Base-by-base conservation (phyloP, 2,113 vertebrate genomes). In the Xyliphius kryptos region DNA sequence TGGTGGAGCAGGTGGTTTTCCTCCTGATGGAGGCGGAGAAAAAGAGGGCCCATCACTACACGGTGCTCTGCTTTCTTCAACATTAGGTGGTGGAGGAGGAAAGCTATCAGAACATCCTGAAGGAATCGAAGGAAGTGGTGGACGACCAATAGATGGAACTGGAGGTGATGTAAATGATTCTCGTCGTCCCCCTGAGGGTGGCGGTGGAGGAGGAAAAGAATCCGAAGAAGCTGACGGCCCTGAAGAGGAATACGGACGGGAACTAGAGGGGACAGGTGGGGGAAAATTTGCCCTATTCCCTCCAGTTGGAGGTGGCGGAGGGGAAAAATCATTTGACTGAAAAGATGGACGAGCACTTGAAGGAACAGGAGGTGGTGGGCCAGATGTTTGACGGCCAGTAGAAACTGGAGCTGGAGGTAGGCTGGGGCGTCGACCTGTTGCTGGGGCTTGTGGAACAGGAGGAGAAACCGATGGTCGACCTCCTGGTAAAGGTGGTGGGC, bases 271-370 rank as follows among this genome's bases (percentile, higher is more conserved):
- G 26, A 6, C 26, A 5, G 26, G 26, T 32, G 26, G 26, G 26
- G 26, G 26, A 32, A 32, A 32, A 32, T 3, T 5, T 32, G 4
- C 26, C 26, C 84, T 73, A 26, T 43, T 60, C 22, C 41, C 53
- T 62, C 57, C 69, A 3, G 14, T 16, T 9, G 78, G 22, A 0
- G 86, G 85, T 3, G 83, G 82, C 0, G 83, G 84, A 0, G 81
- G 85, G 0, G 87, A 87, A 13, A 87, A 87, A 69, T 89, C 87
- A 43, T 43, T 20, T 66, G 78, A 38, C 22, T 59, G 6, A 17
- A 32, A 9, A 10, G 67, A 22, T 12, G 52, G 50, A 36, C 56
- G 63, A 13, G 43, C 17, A 38, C 53, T 48, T 6, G 63, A 52
- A 0, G 56, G 64, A 37, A 52, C 9, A 20, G 64, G 64, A 12